Base-by-base conservation (phyloP, 37 sponge, comb jelly and placozoan genomes). In the Halisarca cf. caerulea region DNA sequence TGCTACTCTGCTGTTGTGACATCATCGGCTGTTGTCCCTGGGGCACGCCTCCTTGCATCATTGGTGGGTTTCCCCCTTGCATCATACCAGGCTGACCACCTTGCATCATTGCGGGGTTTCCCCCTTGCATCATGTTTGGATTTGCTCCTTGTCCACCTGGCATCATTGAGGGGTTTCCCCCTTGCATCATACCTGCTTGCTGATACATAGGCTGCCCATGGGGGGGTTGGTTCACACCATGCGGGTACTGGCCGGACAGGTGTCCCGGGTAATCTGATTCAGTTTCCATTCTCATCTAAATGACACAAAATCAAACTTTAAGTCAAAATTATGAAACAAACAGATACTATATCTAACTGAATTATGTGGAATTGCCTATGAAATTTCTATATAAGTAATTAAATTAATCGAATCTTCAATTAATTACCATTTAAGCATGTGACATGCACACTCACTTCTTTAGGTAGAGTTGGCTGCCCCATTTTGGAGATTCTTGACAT, bases 401-500 rank as follows among this genome's bases (percentile, higher is more conserved):
- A 55, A 11, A 55, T 55, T 20, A 55, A 55, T 55, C 57, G 17
- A 55, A 55, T n/a, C n/a, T n/a, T n/a, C n/a, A n/a, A n/a, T n/a
- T 33, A 2, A 55, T 41, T 17, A 55, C 57, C 57, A n/a, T n/a
- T n/a, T n/a, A n/a, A n/a, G n/a, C n/a, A n/a, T n/a, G n/a, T n/a
- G n/a, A n/a, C n/a, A n/a, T n/a, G 51, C 4, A 0, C 62, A 58
- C 41, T 24, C 20, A 47, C 51, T 11, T 47, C 51, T 6, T 79
- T 66, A 21, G 92, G 92, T 0, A 89, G 80, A 83, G 89, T 93
- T 2, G 90, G 57, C 80, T 93, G 90, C 3, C 92, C 94, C 94
- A 95, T 92, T 78, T 92, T 92, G 66, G 96, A 92, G 53, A 95
- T 92, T 23, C 90, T 83, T 11, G 79, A 79, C 78, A 95, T 75